Evolutionary conservation across 1,140 invertebrate genomes (phyloP), one percentile per base, ranked within the genome.

Genomic region (Elymnias hypermnestra): DNA sequence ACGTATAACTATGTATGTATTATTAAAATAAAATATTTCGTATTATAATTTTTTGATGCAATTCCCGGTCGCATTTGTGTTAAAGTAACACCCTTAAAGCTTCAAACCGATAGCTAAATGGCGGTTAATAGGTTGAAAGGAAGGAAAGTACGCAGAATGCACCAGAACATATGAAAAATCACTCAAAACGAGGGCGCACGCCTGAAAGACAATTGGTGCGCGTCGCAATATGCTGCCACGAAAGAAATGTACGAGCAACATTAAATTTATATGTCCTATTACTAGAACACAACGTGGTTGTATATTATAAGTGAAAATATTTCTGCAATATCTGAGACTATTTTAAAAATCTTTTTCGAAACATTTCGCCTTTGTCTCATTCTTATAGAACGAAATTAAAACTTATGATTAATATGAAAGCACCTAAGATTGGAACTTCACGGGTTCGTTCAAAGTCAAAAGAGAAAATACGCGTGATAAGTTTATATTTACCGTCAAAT

Each of bases 161-260:
- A 53, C 33, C 33, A n/a, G 18, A 44, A 28, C 14, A 25, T 38
- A 35, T 42, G 17, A 53, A 48, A 53, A 48, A 54, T 44, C 39
- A 33, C 35, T 23, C 37, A 33, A 13, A 53, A 48, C 31, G 23
- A 43, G 38, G 35, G 28, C 19, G 49, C 29, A 43, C 40, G 37
- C 45, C 28, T 47, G 36, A 47, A 28, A 47, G 33, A 47, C 37
- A 47, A 47, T 47, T 47, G 26, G 45, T 31, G 45, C 37, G 45
- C 36, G 19, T 23, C 44, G 36, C 36, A 39, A 33, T 47, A 40
- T 33, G 45, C 14, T 33, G 19, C 29, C 18, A 18, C 7, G 37
- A 23, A 47, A 47, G 19, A 31, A 29, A 21, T 43, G 18, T 29
- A 40, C 29, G n/a, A 3, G 13, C 26, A 29, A 29, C 26, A n/a